Base-by-base conservation (phyloP, 1,140 invertebrate genomes). In the Aphaenogaster floridana region DNA sequence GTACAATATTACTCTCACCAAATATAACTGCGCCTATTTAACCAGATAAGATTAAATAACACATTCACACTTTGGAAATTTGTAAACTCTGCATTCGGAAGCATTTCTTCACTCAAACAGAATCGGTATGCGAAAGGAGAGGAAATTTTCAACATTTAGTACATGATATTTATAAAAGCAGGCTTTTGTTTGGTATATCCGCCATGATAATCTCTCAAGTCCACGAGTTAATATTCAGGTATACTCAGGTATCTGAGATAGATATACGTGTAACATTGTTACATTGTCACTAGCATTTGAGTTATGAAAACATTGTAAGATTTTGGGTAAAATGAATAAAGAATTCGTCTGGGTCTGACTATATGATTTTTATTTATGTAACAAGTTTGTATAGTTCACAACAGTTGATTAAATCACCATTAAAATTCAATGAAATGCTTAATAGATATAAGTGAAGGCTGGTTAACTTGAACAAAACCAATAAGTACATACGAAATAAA, bases 401-500 rank as follows among this genome's bases (percentile, higher is more conserved):
- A 66, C 17, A 2, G 0, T 36, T 2, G 3, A 69, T 39, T 21
- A 39, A 68, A n/a, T 17, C 9, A 63, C 1, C 13, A 63, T 34
- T 8, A 13, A 39, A 48, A 50, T 9, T 17, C 54, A 59, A 59
- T 28, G 6, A 11, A 57, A 39, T n/a, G 3, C 39, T 15, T 71
- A 52, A 39, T 8, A 42, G 9, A 54, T 17, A 42, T 11, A 11
- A 39, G 36, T 50, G 15, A 39, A 21, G 17, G 11, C 50, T 28
- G 54, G 9, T 71, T 5, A 52, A 69, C 6, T 36, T 36, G 2
- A 74, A 72, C 28, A 68, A 28, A 87, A 61, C 28, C 28, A 63
- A 86, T 42, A 36, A 2, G 11, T 90, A 86, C 64, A 88, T 90
- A 92, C 69, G 86, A 92, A 93, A 92, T 79, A 92, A 91, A 78